A percentile compares a stretch with the other conserved stretches of the same genome.
phyloP scores from a whole-genome alignment of 2,797 vertebrate genomes.

The Gallirallus australis region DNA sequence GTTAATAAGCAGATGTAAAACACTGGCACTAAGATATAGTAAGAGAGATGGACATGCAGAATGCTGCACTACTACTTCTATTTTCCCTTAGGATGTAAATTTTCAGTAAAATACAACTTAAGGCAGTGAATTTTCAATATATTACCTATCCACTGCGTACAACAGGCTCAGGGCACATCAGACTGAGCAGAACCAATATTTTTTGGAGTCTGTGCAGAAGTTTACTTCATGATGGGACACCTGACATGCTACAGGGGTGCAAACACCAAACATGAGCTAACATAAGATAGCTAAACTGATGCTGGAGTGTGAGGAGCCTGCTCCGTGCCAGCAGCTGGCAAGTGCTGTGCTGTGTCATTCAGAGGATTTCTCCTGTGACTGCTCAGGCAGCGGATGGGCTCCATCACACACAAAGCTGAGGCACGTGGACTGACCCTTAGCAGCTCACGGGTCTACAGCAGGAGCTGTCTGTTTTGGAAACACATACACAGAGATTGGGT shows the following conservation, averaged over 20 bases:
- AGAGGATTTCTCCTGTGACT: background rate
- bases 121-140: background rate
- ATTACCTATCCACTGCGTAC: rapidly evolving
- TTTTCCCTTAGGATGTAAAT: background rate
- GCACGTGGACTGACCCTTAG: background rate
- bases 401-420: background rate
- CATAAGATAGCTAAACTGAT: background rate
- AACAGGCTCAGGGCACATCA: background rate
- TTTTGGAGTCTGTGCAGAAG: background rate
- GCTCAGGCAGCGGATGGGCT: background rate
- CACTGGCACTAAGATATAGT: background rate
- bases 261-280: background rate
- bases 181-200: background rate
- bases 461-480: background rate
- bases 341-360: background rate
- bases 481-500: background rate
- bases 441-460: background rate
- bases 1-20: background rate
- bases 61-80: background rate
- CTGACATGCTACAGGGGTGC: background rate
- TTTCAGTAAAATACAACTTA: background rate
- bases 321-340: background rate
- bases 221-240: background rate
- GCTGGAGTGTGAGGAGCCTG: too few species aligned
- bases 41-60: background rate